Conservation (phyloP, 2,888 invertebrate species). For the Heterodera filipjevi region DNA sequence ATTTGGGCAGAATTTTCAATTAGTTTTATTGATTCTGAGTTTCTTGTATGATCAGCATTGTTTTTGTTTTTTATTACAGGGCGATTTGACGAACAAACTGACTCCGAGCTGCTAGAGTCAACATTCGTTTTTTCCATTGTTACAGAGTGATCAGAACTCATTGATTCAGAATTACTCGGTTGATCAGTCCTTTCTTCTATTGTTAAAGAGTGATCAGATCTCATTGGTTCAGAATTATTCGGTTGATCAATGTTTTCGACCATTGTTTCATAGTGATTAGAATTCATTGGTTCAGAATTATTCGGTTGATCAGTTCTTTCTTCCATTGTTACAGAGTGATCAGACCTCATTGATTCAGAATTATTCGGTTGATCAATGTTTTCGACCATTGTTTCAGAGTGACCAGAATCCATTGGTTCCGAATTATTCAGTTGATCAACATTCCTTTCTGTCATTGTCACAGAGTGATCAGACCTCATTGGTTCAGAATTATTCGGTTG, state of each 20-base stretch:
- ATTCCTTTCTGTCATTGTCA: background rate
- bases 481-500: background rate
- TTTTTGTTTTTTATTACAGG: background rate
- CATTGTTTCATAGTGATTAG: background rate
- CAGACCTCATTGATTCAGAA: background rate
- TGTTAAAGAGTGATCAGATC: background rate
- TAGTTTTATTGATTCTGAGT: background rate
- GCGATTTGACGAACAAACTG: background rate
- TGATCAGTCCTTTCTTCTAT: background rate
- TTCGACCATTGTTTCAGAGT: background rate
- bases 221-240: background rate
- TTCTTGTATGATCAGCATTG: background rate
- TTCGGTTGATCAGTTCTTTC: background rate
- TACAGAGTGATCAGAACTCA: background rate
- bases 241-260: background rate
- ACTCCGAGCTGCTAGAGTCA: background rate
- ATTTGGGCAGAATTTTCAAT: background rate
- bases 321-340: background rate
- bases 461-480: background rate
- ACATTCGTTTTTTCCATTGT: background rate
- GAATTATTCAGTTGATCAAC: background rate
- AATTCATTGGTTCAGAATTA: background rate
- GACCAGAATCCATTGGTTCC: background rate
- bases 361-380: background rate
- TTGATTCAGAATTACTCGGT: background rate